These are phyloP conservation scores for Pantherophis alleghaniensis DNA, from an alignment of 2,797 vertebrate species.

Conservation along the genomic window DNA sequence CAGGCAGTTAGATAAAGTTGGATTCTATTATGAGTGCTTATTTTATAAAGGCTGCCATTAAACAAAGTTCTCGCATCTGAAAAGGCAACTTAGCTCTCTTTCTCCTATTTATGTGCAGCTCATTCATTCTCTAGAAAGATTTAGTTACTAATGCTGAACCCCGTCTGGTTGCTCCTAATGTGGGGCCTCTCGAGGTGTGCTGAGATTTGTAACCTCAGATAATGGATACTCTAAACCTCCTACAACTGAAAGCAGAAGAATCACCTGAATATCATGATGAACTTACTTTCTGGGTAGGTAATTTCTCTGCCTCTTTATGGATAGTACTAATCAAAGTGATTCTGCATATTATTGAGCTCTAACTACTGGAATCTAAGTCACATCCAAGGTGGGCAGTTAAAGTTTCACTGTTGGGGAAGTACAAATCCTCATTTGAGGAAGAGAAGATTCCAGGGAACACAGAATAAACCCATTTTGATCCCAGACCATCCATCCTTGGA, in stretches of 20 bases:
- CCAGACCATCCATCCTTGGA: neutral
- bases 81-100: neutral
- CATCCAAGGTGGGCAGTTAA: neutral
- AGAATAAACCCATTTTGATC: neutral
- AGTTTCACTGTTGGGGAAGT: neutral
- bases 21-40: neutral
- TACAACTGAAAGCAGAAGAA: neutral
- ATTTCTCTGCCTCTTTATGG: neutral
- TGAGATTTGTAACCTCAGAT: neutral
- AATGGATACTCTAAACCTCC: neutral
- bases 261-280: neutral
- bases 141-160: neutral
- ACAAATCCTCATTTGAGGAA: neutral
- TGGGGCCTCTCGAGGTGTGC: neutral
- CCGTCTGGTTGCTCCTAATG: neutral
- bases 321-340: too few species aligned
- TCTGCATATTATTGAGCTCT: neutral
- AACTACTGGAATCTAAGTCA: neutral
- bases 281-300: neutral
- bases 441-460: neutral
- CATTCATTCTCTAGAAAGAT: neutral
- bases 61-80: neutral
- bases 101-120: neutral
- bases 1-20: neutral
- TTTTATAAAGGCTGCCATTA: neutral